Evolutionary conservation across 2,113 vertebrate genomes (phyloP).

Genomic region (Alaudala cheleensis): DNA sequence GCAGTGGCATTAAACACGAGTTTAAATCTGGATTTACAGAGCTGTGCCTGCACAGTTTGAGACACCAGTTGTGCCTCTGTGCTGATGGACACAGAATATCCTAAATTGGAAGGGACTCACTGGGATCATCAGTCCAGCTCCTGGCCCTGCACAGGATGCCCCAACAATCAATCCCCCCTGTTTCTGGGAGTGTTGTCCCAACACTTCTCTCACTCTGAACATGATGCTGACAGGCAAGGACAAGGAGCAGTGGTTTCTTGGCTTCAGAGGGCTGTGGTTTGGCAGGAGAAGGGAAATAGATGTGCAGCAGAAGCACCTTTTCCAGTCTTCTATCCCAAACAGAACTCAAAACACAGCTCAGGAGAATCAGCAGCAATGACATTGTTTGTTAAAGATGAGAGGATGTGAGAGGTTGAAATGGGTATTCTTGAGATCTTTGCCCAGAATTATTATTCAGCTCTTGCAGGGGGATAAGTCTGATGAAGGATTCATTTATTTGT

Average conservation of each 20-base stretch:
- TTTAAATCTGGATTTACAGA: not conserved
- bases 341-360: not conserved
- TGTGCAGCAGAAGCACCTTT: not conserved
- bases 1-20: not conserved
- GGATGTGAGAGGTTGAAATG: not conserved
- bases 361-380: not conserved
- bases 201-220: not conserved
- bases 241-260: not conserved
- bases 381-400: not conserved
- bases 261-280: not conserved
- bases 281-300: not conserved
- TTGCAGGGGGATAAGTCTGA: not conserved
- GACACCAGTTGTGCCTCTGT: fast-evolving
- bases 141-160: not conserved
- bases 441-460: not conserved
- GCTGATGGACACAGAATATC: not conserved
- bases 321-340: not conserved
- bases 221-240: not conserved
- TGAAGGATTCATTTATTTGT: not conserved
- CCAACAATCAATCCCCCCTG: not conserved
- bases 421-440: not conserved
- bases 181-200: fast-evolving
- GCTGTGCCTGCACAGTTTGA: not conserved
- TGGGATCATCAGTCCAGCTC: not conserved
- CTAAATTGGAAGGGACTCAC: too few relatives aligned